Evolutionary conservation across 1,140 invertebrate species (phyloP), one percentile per base, ranked within the genome.

Genomic region (Galleria mellonella): DNA sequence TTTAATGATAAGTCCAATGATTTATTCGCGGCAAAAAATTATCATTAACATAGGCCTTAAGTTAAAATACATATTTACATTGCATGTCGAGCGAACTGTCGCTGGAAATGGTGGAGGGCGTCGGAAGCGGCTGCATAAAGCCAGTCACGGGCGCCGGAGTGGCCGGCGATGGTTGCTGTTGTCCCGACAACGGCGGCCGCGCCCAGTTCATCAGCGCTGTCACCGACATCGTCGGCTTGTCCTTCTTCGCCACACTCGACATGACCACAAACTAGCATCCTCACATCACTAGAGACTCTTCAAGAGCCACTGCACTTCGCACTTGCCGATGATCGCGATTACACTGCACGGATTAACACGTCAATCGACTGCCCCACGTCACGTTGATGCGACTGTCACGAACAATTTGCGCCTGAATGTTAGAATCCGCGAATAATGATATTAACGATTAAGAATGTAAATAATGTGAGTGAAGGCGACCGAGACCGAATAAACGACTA

Each of bases 211-310:
- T 94, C 73, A 94, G 92, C 61, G 92, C 92, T 60, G 92, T 91
- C 61, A 94, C 93, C 64, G 92, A 93, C 91, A 93, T 93, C 88
- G 93, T 93, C 47, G 92, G 93, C 74, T 93, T 94, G 77, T 94
- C 93, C 83, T 94, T 94, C 87, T 93, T 93, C 89, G 92, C 90
- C 92, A 93, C 65, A 61, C 73, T 77, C 52, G 82, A 82, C 82
- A 83, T 85, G 68, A 61, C 72, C 64, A 73, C 60, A 47, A 65
- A 78, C 75, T 72, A 78, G 48, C 71, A 76, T 78, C 76, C 75
- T 85, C 78, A 82, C 78, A 82, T 83, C 70, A 82, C 78, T 83
- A 62, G 6, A 23, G 17, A 23, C 17, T 23, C 17, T 3, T 38
- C 41, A 61, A n/a, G 17, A 62, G 44, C 31, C 52, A 58, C 38